Evolutionary conservation across 2,888 invertebrate species (phyloP), one percentile per base, ranked within the genome.

Genomic region (Pyrgus malvae): DNA sequence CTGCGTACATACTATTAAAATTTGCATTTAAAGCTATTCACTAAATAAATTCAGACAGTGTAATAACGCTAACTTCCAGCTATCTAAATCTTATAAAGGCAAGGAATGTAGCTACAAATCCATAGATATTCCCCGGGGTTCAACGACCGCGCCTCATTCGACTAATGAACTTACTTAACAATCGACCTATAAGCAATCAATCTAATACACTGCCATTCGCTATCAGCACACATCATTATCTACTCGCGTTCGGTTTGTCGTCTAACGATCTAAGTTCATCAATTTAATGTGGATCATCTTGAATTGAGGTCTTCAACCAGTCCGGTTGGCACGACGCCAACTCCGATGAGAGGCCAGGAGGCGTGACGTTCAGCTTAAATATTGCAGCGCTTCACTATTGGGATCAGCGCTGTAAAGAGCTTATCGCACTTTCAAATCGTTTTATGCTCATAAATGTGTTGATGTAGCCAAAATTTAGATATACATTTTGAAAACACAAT

Each of bases 291-390:
- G 38, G 37, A 48, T 38, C 33, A 38, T 53, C 44, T 19, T 27
- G 29, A 45, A 33, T 23, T 19, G 7, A 37, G 46, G 46, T 48
- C 48, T 8, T 29, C 14, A 38, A 31, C 38, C 23, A 42, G 29
- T 37, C 44, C 11, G 11, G 50, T 12, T 50, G 53, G 53, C 45
- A 2, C 2, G n/a, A n/a, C 21, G 45, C 53, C 53, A 53, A 46
- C 23, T 21, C 45, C 14, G 38, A 38, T 45, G 44, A 46, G 45
- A 45, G 45, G 53, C 21, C 38, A 53, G 31, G 37, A 38, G 38
- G 45, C 53, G 31, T 37, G 45, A 45, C 31, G 31, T 45, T 45
- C 40, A 53, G 38, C 45, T 53, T 53, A 53, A 53, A 53, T 53
- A 53, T 53, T 53, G 29, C 53, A 38, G 53, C 53, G 31, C 31